A percentile compares a stretch with the other conserved stretches of the same genome.
These are phyloP conservation scores for Ctenopoma multispine DNA, from an alignment of 2,797 vertebrate genomes.

Conservation along the genomic window DNA sequence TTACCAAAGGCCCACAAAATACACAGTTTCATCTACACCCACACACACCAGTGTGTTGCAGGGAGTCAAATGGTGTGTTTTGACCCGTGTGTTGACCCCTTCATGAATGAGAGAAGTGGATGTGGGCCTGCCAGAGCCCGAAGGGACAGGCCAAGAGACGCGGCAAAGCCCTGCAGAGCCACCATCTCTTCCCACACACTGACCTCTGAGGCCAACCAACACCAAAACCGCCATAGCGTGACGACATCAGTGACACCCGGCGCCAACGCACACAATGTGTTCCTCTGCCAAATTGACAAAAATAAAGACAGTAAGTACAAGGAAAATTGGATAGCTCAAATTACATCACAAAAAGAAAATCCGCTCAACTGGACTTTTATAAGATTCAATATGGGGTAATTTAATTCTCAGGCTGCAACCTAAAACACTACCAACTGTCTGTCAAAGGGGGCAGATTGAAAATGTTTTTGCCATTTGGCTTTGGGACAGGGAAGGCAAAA, in stretches of 20 bases:
- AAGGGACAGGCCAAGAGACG: constrained; percentile 82
- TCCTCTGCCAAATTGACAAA: constrained; percentile 86
- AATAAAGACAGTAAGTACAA: constrained; percentile 86
- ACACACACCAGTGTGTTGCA: constrained; percentile 77
- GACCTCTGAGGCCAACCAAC: constrained; percentile 85
- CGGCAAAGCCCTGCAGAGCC: constrained; percentile 81
- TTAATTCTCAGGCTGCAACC: constrained; percentile 80
- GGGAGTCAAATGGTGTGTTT: constrained; percentile 83
- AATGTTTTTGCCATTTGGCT: constrained; percentile 71
- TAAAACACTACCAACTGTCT: constrained; percentile 78
- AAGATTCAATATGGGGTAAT: constrained; percentile 83
- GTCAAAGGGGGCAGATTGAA: constrained; percentile 76
- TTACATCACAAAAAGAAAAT: constrained; percentile 83
- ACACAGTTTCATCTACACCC: constrained; percentile 82
- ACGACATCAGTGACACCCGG: constrained; percentile 84
- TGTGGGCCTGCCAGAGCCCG: constrained; percentile 80
- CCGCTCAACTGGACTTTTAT: constrained; percentile 82
- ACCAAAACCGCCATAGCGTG: constrained; percentile 82
- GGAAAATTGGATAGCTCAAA: constrained; percentile 86
- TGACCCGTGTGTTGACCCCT: constrained; percentile 85
- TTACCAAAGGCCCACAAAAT: constrained; percentile 78
- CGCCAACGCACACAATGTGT: constrained; percentile 69
- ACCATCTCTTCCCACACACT: constrained; percentile 85
- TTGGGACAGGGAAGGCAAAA: constrained; percentile 55
- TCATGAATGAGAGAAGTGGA: constrained; percentile 86